Evolutionary conservation across 2,113 vertebrate species (phyloP).

Genomic region (Henicopernis longicauda): DNA sequence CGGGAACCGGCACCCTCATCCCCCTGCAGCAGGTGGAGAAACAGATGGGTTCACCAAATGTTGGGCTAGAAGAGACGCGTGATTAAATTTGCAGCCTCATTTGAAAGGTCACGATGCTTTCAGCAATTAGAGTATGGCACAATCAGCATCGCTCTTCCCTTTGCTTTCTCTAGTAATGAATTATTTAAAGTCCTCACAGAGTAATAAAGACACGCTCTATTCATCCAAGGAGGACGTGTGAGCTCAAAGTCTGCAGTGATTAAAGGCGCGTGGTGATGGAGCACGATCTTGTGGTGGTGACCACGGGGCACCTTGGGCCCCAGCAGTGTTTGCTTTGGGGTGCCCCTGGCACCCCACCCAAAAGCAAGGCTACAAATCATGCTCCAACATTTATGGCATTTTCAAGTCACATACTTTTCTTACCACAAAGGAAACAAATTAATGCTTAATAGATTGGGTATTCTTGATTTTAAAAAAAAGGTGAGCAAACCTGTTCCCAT

Average conservation of each 20-base stretch:
- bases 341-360: neutral
- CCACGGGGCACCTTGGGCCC: accelerated
- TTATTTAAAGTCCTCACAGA: neutral
- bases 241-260: neutral
- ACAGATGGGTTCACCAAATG: neutral
- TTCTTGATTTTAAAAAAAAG: neutral
- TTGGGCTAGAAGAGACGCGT: neutral
- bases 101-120: neutral
- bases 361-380: neutral
- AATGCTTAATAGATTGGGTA: neutral
- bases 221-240: neutral
- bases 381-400: neutral
- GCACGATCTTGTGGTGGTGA: neutral
- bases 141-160: neutral
- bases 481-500: neutral
- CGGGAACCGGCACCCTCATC: neutral
- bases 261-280: neutral
- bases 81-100: neutral
- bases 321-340: neutral
- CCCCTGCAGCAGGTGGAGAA: neutral
- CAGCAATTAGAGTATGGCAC: neutral
- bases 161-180: neutral
- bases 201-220: neutral
- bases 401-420: neutral
- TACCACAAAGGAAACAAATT: neutral